Percentiles rank a stretch among this genome's conserved stretches.
Evolutionary conservation across 37 sponge, comb jelly and placozoan species (phyloP).

Genomic region (Halichondria panicea): DNA sequence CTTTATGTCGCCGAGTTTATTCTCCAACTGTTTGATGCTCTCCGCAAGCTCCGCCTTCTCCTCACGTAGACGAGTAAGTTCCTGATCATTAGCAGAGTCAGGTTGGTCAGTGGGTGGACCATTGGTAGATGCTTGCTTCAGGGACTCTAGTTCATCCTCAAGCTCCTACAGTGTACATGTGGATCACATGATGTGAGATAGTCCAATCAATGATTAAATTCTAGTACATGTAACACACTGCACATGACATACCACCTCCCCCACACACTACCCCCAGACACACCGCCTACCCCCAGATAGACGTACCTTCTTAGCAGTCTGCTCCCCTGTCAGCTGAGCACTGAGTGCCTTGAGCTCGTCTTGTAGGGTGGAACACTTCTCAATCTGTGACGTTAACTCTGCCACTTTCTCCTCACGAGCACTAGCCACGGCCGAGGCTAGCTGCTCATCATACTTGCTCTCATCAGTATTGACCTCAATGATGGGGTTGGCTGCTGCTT

Average conservation of each 20-base stretch:
- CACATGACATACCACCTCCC: background rate
- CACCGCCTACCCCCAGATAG: background rate
- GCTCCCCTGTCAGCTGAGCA: constrained; percentile 4
- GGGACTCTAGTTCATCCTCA: background rate
- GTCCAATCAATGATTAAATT: no score
- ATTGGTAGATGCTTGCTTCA: background rate
- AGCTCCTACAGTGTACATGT: no score
- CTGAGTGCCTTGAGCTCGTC: background rate
- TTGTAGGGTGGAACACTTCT: constrained; percentile 10
- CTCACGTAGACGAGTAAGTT: constrained; percentile 1
- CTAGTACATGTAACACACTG: background rate
- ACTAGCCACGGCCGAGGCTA: no score
- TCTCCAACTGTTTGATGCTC: constrained; percentile 2
- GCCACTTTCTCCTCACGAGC: background rate
- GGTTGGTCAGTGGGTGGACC: background rate
- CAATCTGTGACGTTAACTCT: background rate
- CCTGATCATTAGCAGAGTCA: constrained; percentile 1
- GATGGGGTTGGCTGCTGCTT: no score
- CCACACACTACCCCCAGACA: background rate
- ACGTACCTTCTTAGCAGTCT: constrained; percentile 14
- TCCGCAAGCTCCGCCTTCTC: constrained; percentile 18
- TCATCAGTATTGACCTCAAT: no score
- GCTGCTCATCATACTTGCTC: no score
- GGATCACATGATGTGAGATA: no score
- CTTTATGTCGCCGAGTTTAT: constrained; percentile 48